phyloP scores from a whole-genome alignment of 1,140 invertebrate species.

The Cydia strobilella region DNA sequence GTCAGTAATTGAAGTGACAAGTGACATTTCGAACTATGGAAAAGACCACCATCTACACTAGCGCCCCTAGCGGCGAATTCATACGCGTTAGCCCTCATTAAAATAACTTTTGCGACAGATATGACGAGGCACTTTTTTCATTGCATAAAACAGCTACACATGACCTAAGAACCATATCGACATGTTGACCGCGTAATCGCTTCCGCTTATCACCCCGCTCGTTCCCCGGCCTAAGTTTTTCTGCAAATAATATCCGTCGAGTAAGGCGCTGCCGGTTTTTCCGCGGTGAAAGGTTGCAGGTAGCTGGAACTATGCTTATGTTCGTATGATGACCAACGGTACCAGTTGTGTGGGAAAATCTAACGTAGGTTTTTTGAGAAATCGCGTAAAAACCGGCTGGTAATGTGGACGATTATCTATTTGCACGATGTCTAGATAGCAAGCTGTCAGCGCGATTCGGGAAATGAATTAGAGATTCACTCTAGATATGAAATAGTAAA shows the following conservation, averaged over 20 bases:
- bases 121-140: too few relatives aligned
- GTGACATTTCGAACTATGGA: too few relatives aligned
- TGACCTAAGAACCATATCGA: neutral
- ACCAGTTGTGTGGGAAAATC: slow-evolving; percentile 60
- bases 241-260: slow-evolving; percentile 69
- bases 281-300: slow-evolving; percentile 72
- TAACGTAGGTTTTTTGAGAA: slow-evolving; percentile 49
- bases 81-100: too few relatives aligned
- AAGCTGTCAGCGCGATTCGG: too few relatives aligned
- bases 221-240: slow-evolving; percentile 63
- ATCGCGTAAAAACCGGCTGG: slow-evolving; percentile 48
- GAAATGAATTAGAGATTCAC: too few relatives aligned
- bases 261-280: slow-evolving; percentile 75
- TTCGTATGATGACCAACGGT: slow-evolving; percentile 57
- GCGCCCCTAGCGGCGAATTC: too few relatives aligned
- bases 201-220: slow-evolving; percentile 32
- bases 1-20: too few relatives aligned
- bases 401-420: slow-evolving; percentile 15
- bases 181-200: neutral
- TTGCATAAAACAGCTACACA: too few relatives aligned
- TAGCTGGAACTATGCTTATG: slow-evolving; percentile 61
- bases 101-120: too few relatives aligned
- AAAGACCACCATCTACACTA: too few relatives aligned
- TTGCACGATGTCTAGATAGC: neutral
- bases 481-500: too few relatives aligned